phyloP scores from a whole-genome alignment of 2,113 vertebrate genomes.

The Leucoraja erinaceus region DNA sequence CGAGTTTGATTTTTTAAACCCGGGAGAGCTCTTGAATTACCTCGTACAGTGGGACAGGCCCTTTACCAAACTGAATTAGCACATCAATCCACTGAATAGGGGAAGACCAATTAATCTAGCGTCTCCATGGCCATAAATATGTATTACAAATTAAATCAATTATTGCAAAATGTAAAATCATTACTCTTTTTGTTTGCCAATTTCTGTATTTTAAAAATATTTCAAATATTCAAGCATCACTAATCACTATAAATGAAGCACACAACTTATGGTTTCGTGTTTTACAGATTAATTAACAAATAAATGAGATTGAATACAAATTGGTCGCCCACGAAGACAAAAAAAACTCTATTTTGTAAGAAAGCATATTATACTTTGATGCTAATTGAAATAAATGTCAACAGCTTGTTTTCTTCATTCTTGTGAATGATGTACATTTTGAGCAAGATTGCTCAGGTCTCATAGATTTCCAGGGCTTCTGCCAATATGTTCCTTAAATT shows the following conservation, averaged over 20 bases:
- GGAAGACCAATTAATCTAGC: not conserved
- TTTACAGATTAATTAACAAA: not conserved
- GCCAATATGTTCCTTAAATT: constrained; percentile 1
- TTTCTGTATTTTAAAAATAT: not conserved
- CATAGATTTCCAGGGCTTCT: not conserved
- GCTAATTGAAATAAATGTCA: not conserved
- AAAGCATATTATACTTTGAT: not conserved
- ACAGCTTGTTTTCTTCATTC: not conserved
- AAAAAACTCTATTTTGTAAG: not conserved
- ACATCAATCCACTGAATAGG: not conserved
- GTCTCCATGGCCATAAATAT: not conserved
- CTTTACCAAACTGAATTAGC: no score
- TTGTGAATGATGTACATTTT: no score
- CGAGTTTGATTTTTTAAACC: no score
- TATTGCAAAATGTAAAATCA: not conserved
- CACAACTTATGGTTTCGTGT: not conserved
- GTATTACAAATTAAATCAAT: not conserved
- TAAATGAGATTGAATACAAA: not conserved
- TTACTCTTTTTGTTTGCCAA: not conserved
- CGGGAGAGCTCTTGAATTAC: no score
- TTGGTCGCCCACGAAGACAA: not conserved
- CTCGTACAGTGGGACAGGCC: no score
- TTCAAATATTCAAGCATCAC: not conserved
- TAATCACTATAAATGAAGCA: not conserved
- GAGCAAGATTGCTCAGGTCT: not conserved